Evolutionary conservation across 2,797 vertebrate species (phyloP), one percentile per base, ranked within the genome.

Genomic region (Microctenopoma lineatum): DNA sequence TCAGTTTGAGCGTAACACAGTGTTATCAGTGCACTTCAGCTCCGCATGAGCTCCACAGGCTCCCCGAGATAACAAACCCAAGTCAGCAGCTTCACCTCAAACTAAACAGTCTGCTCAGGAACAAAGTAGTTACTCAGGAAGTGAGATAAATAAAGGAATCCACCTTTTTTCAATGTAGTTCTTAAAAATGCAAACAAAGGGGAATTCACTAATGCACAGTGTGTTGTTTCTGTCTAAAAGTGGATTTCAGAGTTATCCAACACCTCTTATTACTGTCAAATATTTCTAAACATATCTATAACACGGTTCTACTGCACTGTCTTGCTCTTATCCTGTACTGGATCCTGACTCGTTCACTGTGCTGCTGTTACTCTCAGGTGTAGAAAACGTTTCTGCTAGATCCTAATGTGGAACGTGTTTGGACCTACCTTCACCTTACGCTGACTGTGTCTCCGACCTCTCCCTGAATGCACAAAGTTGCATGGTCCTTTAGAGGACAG

Each of bases 31-130:
- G 11, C 7, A 1, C 12, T 6, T 15, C 59, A 69, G 47, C 18
- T n/a, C 10, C 36, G 13, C 7, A 13, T 18, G 34, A 52, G 32
- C 25, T 18, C 4, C 50, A 52, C 34, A 39, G 18, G 18, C 44
- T 60, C 42, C 34, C 13, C n/a, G 7, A 60, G 70, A 73, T 61
- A 66, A 73, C 34, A 29, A 14, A 38, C 26, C 7, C 58, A 2
- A 44, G 29, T 47, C 42, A 38, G 18, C 5, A 10, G 16, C 51
- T 5, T 21, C 21, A 21, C 21, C 21, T 21, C 21, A 21, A 21
- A 21, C 21, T 21, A 21, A 21, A 21, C 21, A 21, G 21, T 26
- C n/a, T 55, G 29, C 26, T 26, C 8, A 7, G 15, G 16, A 42
- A 29, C 16, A 41, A 50, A n/a, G 44, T 38, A 14, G 1, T 2